Base-by-base conservation (phyloP, 2,113 vertebrate species). In the Toxotes chatareus region DNA sequence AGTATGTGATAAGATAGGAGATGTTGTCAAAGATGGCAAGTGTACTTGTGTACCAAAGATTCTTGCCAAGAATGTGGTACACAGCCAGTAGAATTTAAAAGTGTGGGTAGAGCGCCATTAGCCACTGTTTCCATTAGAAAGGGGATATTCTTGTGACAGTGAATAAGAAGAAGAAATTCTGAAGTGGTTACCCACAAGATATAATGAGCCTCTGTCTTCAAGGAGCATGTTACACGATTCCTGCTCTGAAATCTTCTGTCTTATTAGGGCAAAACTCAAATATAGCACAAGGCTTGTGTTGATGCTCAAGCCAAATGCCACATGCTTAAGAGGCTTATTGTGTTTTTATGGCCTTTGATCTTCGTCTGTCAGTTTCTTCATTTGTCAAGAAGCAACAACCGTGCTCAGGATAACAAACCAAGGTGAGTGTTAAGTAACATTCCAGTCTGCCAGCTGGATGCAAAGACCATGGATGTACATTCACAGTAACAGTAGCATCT, bases 261-360 rank as follows among this genome's bases (percentile, higher is more conserved):
- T 93, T 94, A 93, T 93, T 94, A 93, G 93, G 94, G 87, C 91
- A 94, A 94, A 93, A 94, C 76, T 93, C 93, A 95, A 95, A 95
- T 91, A 95, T 95, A 94, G 94, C 83, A 66, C 10, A 70, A 56
- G 84, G 60, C 86, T 77, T 75, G 62, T 83, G 80, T 79, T 85
- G 84, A 87, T 88, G 66, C 77, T 82, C 61, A 62, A 83, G 86
- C 73, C 86, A 91, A 92, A 93, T 85, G 63, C 91, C 77, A 76
- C 68, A 90, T 85, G 77, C 88, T 83, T 80, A 59, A 68, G 86
- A 79, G 91, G 90, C 84, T 89, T 93, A 93, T 94, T 93, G 92
- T 92, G 85, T 91, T 93, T 88, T 91, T 76, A 86, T 76, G 82
- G 44, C 72, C 81, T 92, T 88, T 91, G 91, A 92, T 91, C 85